A percentile compares a stretch with the other conserved stretches of the same genome.
phyloP scores from a whole-genome alignment of 2,888 invertebrate species.

The Beris morrisii region DNA sequence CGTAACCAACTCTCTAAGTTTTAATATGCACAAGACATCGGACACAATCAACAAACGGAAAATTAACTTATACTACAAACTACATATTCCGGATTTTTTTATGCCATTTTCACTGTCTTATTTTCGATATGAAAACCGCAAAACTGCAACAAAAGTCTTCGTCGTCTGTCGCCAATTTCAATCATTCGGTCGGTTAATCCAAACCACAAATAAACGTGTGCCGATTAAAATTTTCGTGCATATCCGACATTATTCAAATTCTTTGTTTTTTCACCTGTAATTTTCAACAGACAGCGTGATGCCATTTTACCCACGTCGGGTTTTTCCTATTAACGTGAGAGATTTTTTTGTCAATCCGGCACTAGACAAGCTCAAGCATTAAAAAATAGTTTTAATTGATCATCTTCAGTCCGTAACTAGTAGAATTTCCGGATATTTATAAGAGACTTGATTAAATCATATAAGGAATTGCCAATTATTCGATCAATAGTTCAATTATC shows the following conservation, averaged over 20 bases:
- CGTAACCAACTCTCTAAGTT: too few species aligned
- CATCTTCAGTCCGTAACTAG: neutral
- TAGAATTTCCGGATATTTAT: conserved; percentile 24
- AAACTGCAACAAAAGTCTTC: neutral
- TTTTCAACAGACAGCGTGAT: conserved; percentile 22
- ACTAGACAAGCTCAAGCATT: conserved; percentile 6
- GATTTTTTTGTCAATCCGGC: conserved; percentile 8
- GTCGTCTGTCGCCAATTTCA: conserved; percentile 1
- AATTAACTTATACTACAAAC: too few species aligned
- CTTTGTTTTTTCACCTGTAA: conserved; percentile 8
- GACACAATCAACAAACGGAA: too few species aligned
- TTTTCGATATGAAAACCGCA: too few species aligned
- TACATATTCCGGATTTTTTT: too few species aligned
- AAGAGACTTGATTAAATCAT: conserved; percentile 15
- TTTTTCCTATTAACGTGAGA: conserved; percentile 25
- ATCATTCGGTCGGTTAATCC: neutral
- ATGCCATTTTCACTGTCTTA: too few species aligned
- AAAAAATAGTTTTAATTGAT: conserved; percentile 7
- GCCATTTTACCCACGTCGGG: conserved; percentile 27
- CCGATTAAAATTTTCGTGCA: neutral
- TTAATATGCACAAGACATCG: too few species aligned
- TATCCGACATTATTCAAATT: neutral
- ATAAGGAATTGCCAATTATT: conserved; percentile 10
- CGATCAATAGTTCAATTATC: too few species aligned
- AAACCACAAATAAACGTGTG: conserved; percentile 25